Percentiles rank a stretch among this genome's conserved stretches.
Evolutionary conservation across 2,888 invertebrate species (phyloP).

Genomic region (Lamproptera curius): DNA sequence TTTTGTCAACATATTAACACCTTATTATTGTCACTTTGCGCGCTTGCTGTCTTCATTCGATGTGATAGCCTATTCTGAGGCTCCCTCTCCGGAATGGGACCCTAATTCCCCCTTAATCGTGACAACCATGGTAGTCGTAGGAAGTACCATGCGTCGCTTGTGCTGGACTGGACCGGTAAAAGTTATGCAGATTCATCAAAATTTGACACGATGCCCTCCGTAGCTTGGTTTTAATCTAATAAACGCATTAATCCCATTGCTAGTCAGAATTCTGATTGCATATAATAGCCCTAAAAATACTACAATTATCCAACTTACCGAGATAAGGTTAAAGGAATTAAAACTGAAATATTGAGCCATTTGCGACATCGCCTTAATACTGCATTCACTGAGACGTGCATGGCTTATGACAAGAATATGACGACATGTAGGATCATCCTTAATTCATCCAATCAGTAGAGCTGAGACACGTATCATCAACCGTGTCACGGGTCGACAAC

Average conservation of each 20-base stretch:
- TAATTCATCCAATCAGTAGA: too few species aligned
- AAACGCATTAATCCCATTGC: constrained; percentile 63
- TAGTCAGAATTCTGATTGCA: constrained; percentile 69
- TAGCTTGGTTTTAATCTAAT: constrained; percentile 55
- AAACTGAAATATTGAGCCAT: constrained; percentile 79
- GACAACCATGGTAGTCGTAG: constrained; percentile 82
- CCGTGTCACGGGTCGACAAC: too few species aligned
- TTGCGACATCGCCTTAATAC: constrained; percentile 75
- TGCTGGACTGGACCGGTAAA: constrained; percentile 50
- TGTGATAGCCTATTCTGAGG: constrained; percentile 84
- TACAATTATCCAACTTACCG: constrained; percentile 76
- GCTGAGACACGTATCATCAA: constrained; percentile 21
- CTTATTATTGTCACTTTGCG: too few species aligned
- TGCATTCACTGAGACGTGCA: constrained; percentile 77
- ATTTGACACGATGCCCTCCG: constrained; percentile 47
- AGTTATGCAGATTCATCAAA: constrained; percentile 69
- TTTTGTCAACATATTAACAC: too few species aligned
- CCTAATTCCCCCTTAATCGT: constrained; percentile 86
- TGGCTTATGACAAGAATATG: constrained; percentile 83
- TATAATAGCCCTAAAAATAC: constrained; percentile 84
- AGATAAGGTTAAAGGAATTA: constrained; percentile 35
- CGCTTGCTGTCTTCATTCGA: constrained; percentile 85
- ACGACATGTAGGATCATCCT: constrained; percentile 80
- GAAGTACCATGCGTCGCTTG: constrained; percentile 80
- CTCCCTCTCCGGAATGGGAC: constrained; percentile 86